Evolutionary conservation across 1,140 invertebrate species (phyloP).

Genomic region (Dinoponera quadriceps): DNA sequence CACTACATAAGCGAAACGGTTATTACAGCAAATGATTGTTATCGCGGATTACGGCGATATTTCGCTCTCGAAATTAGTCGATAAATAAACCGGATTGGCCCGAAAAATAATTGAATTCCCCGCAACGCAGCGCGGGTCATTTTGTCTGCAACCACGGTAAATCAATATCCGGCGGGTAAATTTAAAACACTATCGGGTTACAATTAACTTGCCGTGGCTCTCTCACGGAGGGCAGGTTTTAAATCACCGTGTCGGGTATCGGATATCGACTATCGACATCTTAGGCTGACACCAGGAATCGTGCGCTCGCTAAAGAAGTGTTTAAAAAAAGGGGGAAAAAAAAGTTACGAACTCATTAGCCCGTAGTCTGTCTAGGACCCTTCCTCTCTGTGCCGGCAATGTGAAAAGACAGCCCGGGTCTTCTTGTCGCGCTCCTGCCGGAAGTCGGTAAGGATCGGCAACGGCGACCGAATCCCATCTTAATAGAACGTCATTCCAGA

Average conservation of each 20-base stretch:
- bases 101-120: slow-evolving; percentile 52
- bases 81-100: slow-evolving; percentile 18
- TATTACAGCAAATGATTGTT: slow-evolving; percentile 16
- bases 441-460: slow-evolving; percentile 45
- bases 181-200: slow-evolving; percentile 57
- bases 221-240: slow-evolving; percentile 15
- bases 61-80: slow-evolving; percentile 36
- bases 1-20: not conserved
- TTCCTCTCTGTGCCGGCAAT: not conserved
- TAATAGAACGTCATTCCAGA: slow-evolving; percentile 75
- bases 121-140: slow-evolving; percentile 11
- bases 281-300: slow-evolving; percentile 45
- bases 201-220: slow-evolving; percentile 43
- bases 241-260: slow-evolving; percentile 58
- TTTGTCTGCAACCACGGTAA: slow-evolving; percentile 42
- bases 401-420: not conserved
- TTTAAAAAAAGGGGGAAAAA: slow-evolving; percentile 60
- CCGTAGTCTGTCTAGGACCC: slow-evolving; percentile 22
- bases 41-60: slow-evolving; percentile 16
- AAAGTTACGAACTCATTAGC: slow-evolving; percentile 70
- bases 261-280: slow-evolving; percentile 57
- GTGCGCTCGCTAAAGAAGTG: slow-evolving; percentile 63
- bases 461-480: slow-evolving; percentile 64
- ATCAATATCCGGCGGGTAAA: slow-evolving; percentile 50
- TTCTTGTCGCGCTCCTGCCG: slow-evolving; percentile 22